A percentile compares a stretch with the other conserved stretches of the same genome.
phyloP scores from a whole-genome alignment of 1,140 invertebrate species.

The Drosophila kurseongensis region DNA sequence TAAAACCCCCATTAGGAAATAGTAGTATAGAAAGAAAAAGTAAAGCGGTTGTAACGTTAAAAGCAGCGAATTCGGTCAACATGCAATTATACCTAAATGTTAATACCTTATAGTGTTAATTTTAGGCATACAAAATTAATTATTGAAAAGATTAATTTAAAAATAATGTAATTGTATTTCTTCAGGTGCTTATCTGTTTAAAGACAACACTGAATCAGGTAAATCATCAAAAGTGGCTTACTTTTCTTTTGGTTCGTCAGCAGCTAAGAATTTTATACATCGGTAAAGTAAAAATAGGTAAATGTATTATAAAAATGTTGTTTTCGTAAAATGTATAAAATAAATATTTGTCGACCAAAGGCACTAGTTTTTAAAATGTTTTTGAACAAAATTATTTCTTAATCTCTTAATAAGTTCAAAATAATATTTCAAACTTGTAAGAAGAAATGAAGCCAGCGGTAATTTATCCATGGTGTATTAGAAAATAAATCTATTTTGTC shows the following conservation, averaged over 20 bases:
- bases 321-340: background rate
- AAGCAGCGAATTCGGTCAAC: background rate
- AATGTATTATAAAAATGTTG: conserved; percentile 3
- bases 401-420: no score
- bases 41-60: conserved; percentile 8
- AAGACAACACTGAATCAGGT: background rate
- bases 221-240: conserved; percentile 86
- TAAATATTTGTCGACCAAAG: background rate
- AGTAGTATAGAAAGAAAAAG: conserved; percentile 23
- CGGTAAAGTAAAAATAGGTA: background rate
- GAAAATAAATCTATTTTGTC: no score
- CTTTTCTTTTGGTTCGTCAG: conserved; percentile 93
- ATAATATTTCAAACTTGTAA: no score
- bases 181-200: background rate
- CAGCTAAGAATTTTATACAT: conserved; percentile 86
- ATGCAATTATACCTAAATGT: conserved; percentile 7
- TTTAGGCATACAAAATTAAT: background rate
- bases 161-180: background rate
- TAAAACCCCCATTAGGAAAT: conserved; percentile 10
- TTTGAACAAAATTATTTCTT: no score
- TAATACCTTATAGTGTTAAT: background rate
- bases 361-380: no score
- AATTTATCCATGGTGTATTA: no score
- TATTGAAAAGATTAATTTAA: background rate
- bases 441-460: no score